These are phyloP conservation scores for Bufo bufo DNA, from an alignment of 2,113 vertebrate species.

Conservation along the genomic window DNA sequence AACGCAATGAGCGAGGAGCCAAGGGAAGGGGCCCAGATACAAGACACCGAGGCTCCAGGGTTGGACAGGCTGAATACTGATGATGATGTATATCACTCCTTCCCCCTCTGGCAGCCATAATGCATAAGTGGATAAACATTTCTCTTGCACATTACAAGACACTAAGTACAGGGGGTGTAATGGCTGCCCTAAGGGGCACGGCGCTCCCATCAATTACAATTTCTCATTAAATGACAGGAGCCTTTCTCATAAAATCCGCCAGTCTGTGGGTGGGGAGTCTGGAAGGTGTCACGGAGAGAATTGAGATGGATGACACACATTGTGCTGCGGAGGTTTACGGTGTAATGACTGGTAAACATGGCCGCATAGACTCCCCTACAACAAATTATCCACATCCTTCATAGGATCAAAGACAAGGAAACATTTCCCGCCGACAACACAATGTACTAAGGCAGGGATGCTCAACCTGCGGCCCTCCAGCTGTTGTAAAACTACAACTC, in stretches of 20 bases:
- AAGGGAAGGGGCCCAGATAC: no score
- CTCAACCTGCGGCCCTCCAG: no score
- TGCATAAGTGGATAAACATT: background rate
- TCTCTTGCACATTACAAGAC: background rate
- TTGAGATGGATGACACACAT: background rate
- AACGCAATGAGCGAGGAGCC: no score
- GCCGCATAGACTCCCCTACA: background rate
- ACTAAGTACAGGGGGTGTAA: background rate
- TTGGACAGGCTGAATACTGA: no score
- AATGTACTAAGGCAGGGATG: background rate
- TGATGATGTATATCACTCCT: background rate
- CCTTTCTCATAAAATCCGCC: background rate
- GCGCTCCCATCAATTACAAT: background rate
- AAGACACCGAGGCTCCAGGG: no score
- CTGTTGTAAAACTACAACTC: no score
- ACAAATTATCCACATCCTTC: background rate
- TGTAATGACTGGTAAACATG: background rate
- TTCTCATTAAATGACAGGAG: background rate
- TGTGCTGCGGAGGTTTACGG: background rate
- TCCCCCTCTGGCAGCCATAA: background rate
- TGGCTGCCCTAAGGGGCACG: background rate
- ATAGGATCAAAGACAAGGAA: background rate
- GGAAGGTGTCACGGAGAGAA: background rate
- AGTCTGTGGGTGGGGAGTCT: background rate
- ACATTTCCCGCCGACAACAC: background rate